Percentiles rank a stretch among this genome's conserved stretches.
Evolutionary conservation across 2,888 invertebrate species (phyloP).

Genomic region (Taphrorychus bicolor): DNA sequence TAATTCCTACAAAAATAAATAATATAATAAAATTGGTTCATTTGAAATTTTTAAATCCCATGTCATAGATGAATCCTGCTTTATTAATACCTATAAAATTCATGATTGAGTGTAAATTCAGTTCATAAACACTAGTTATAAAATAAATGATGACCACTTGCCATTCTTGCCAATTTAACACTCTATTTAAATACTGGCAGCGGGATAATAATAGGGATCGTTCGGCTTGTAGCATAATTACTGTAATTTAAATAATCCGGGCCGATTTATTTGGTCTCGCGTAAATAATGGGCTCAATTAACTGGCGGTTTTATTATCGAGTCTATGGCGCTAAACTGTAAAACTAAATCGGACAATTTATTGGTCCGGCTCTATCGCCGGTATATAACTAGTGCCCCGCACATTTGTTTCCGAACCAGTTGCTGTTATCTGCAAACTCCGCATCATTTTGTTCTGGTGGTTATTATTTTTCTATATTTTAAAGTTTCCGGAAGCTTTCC

Average conservation of each 20-base stretch:
- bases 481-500: neutral
- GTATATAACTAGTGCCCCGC: no score
- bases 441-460: neutral
- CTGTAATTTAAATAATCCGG: neutral
- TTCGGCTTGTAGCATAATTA: neutral
- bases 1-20: no score
- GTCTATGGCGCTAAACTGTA: neutral
- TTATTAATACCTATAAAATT: no score
- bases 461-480: neutral
- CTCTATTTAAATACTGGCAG: neutral
- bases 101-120: no score
- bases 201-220: neutral
- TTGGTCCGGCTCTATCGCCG: neutral
- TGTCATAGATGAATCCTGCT: no score
- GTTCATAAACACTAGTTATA: no score
- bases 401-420: no score
- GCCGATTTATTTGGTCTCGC: neutral
- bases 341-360: neutral
- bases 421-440: neutral
- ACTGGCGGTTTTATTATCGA: neutral
- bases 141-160: neutral
- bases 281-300: slow-evolving; percentile 6
- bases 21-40: no score
- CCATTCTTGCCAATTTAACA: neutral
- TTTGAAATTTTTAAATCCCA: no score